Percentiles rank a stretch among this genome's conserved stretches.
phyloP scores from a whole-genome alignment of 2,113 vertebrate species.

The Procavia capensis region DNA sequence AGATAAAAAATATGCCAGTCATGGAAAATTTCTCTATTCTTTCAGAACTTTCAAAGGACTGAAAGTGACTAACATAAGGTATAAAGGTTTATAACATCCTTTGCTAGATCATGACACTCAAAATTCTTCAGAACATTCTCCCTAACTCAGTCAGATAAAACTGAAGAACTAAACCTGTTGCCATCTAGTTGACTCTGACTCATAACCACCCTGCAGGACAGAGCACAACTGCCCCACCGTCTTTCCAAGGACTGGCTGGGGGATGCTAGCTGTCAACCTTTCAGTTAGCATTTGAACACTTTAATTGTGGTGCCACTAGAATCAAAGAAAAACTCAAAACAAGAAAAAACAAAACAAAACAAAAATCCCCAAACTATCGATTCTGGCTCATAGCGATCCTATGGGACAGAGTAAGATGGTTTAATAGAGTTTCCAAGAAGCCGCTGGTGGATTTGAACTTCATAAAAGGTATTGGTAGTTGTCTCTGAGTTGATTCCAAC shows the following conservation, averaged over 20 bases:
- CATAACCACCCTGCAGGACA: neutral
- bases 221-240: neutral
- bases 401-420: neutral
- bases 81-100: slow-evolving; percentile 67
- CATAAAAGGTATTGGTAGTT: neutral
- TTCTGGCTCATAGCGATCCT: neutral
- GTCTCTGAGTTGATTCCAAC: neutral
- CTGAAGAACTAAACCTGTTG: neutral
- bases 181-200: neutral
- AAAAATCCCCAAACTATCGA: no score
- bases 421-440: no score
- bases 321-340: no score
- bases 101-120: neutral
- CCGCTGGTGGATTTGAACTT: no score
- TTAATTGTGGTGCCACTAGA: no score
- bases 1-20: slow-evolving; percentile 80
- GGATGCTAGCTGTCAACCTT: neutral
- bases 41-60: slow-evolving; percentile 75
- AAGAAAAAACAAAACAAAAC: no score
- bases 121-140: slow-evolving; percentile 64
- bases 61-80: slow-evolving; percentile 55
- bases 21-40: slow-evolving; percentile 68
- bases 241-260: neutral
- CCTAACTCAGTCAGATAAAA: slow-evolving; percentile 45
- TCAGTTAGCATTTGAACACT: neutral